phyloP scores from a whole-genome alignment of 1,140 invertebrate species.

The Drosophila pseudoobscura region DNA sequence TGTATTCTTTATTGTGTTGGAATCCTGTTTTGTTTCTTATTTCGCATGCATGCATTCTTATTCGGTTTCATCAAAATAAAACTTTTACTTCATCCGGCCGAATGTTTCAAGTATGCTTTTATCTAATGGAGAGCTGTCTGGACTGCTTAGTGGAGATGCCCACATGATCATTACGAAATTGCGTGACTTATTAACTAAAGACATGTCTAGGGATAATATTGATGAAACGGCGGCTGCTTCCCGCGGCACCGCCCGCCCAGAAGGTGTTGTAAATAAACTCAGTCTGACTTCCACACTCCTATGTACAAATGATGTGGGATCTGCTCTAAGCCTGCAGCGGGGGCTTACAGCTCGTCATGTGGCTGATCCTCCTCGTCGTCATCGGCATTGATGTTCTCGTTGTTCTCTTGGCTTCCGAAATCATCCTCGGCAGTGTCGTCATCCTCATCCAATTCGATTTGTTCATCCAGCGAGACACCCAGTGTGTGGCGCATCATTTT shows the following conservation, averaged over 20 bases:
- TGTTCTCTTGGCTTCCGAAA: constrained; percentile 52
- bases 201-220: constrained; percentile 39
- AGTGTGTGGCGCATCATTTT: constrained; percentile 92
- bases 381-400: constrained; percentile 52
- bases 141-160: constrained; percentile 16
- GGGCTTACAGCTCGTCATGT: constrained; percentile 74
- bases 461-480: constrained; percentile 91
- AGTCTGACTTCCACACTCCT: constrained; percentile 57
- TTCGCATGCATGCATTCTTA: constrained; percentile 35
- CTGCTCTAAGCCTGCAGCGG: neutral
- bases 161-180: constrained; percentile 48
- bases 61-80: constrained; percentile 38
- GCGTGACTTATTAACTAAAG: constrained; percentile 63
- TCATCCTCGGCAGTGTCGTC: constrained; percentile 78
- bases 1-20: constrained; percentile 32
- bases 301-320: constrained; percentile 43
- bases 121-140: constrained; percentile 44
- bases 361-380: constrained; percentile 78
- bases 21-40: constrained; percentile 31
- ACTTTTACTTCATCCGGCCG: neutral
- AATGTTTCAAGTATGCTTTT: constrained; percentile 30
- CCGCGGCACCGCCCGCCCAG: constrained; percentile 1
- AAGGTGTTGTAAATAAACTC: constrained; percentile 49
- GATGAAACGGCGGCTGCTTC: constrained; percentile 43
- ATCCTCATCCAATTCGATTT: constrained; percentile 85